Percentiles rank a stretch among this genome's conserved stretches.
These are phyloP conservation scores for Drosophila nr. medialis DNA, from an alignment of 2,888 invertebrate species.

Conservation along the genomic window DNA sequence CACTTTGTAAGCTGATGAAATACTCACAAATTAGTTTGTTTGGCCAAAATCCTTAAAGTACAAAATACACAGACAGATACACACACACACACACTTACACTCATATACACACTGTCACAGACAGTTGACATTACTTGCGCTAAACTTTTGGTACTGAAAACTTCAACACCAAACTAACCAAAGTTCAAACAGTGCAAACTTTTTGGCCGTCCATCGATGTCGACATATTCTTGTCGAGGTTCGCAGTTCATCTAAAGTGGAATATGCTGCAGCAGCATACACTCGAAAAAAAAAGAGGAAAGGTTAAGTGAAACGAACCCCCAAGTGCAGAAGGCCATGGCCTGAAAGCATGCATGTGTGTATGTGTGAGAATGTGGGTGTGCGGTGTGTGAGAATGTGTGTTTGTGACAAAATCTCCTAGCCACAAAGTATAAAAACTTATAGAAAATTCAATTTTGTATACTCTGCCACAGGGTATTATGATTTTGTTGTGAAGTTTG, in stretches of 20 bases:
- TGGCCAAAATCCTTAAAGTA: constrained; percentile 47
- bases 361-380: background rate
- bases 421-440: constrained; percentile 72
- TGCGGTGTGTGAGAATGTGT: constrained; percentile 6
- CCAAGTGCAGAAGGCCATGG: constrained; percentile 47
- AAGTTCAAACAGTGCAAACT: constrained; percentile 69
- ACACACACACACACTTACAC: constrained; percentile 10
- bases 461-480: fast-evolving
- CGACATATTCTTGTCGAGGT: constrained; percentile 57
- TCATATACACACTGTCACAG: constrained; percentile 1
- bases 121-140: constrained; percentile 33
- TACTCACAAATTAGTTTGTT: constrained; percentile 54
- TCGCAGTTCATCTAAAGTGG: constrained; percentile 8
- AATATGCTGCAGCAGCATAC: constrained; percentile 20
- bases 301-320: constrained; percentile 75
- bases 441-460: constrained; percentile 30
- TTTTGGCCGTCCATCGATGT: constrained; percentile 52
- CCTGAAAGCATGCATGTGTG: constrained; percentile 20
- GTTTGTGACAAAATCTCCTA: constrained; percentile 50
- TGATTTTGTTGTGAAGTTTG: background rate
- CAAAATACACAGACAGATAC: constrained; percentile 1
- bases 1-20: constrained; percentile 44
- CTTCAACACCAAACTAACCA: constrained; percentile 63
- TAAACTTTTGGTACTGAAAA: constrained; percentile 54
- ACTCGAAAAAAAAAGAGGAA: constrained; percentile 9